Percentiles rank a stretch among this genome's conserved stretches.
Evolutionary conservation across 2,113 vertebrate species (phyloP).

Genomic region (Bucco capensis): DNA sequence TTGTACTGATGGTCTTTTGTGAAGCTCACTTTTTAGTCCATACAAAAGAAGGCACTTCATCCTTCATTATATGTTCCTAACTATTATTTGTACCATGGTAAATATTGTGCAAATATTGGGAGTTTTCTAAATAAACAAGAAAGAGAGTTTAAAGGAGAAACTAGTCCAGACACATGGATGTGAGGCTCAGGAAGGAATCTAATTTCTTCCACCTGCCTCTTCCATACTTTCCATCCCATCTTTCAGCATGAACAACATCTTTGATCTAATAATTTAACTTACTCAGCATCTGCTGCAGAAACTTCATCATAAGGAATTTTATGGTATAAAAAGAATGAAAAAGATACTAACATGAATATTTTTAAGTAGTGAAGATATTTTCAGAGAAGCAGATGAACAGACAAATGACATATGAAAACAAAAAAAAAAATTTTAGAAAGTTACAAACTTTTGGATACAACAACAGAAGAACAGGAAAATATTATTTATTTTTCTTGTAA

Average conservation of each 20-base stretch:
- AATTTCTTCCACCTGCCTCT: background rate
- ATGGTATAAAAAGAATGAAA: background rate
- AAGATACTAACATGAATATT: background rate
- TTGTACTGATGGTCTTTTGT: background rate
- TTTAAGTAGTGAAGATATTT: background rate
- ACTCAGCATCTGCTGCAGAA: background rate
- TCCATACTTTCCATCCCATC: background rate
- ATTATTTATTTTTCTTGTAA: background rate
- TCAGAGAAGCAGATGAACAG: background rate
- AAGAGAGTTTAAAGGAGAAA: background rate
- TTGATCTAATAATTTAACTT: background rate
- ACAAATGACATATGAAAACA: background rate
- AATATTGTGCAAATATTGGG: background rate
- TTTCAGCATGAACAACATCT: background rate
- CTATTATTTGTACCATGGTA: background rate
- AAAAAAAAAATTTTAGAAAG: background rate
- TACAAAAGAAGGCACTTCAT: background rate
- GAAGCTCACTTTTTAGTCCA: background rate
- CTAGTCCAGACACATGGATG: background rate
- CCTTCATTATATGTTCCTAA: background rate
- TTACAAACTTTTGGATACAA: fast-evolving
- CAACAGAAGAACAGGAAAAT: background rate
- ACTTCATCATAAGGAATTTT: background rate
- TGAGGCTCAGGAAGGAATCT: background rate
- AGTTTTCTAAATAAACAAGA: background rate